These are phyloP conservation scores for Megaceryle torquata DNA, from an alignment of 2,113 vertebrate genomes.

Conservation along the genomic window DNA sequence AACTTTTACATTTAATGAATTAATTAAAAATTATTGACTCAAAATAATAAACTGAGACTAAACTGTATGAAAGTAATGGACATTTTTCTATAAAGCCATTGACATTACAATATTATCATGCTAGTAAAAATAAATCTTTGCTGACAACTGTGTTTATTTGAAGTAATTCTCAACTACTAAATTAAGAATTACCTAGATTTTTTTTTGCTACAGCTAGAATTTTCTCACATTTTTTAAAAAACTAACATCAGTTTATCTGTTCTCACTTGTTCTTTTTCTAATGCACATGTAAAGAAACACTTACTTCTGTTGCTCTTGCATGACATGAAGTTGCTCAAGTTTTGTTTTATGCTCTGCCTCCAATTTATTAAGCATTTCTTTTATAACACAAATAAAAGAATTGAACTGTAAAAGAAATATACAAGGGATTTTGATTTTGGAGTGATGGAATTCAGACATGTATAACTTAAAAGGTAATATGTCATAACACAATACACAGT, in stretches of 20 bases:
- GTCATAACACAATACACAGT: background rate
- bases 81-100: background rate
- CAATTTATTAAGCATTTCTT: constrained; percentile 93
- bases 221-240: background rate
- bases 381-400: constrained; percentile 96
- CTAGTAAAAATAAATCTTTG: background rate
- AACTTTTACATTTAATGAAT: background rate
- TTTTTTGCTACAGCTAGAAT: background rate
- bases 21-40: background rate
- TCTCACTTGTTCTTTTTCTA: background rate
- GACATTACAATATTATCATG: background rate
- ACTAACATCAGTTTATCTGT: background rate
- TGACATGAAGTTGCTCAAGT: constrained; percentile 93
- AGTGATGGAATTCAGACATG: background rate
- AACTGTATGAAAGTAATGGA: background rate
- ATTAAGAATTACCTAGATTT: background rate
- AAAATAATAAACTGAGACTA: background rate
- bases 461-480: background rate
- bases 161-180: background rate
- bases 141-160: background rate
- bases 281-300: background rate
- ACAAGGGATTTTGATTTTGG: constrained; percentile 13
- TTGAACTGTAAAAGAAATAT: constrained; percentile 88
- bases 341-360: constrained; percentile 97
- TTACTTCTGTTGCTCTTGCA: constrained; percentile 98